A percentile compares a stretch with the other conserved stretches of the same genome.
phyloP scores from a whole-genome alignment of 2,888 invertebrate genomes.

The Protonemura montana region DNA sequence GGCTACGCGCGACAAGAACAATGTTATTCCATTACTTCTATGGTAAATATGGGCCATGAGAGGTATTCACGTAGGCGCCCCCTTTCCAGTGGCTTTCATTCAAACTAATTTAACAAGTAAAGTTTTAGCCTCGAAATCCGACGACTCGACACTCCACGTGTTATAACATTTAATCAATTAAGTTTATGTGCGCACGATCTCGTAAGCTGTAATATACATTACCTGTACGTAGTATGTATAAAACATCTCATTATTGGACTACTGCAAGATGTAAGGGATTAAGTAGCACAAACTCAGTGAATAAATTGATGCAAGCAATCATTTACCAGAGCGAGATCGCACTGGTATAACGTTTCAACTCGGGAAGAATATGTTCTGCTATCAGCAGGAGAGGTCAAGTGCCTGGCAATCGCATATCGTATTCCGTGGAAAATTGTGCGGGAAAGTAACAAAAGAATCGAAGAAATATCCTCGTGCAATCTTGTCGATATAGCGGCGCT shows the following conservation, averaged over 20 bases:
- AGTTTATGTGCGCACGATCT: not conserved
- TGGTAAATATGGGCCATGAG: not conserved
- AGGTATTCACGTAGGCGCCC: not conserved
- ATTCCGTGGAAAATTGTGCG: not conserved
- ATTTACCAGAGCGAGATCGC: too few species aligned
- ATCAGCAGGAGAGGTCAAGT: not conserved
- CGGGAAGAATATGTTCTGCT: too few species aligned
- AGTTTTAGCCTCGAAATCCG: not conserved
- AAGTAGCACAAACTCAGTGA: too few species aligned
- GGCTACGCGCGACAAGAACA: not conserved
- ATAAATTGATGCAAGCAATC: too few species aligned
- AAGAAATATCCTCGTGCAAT: not conserved
- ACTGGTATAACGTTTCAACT: too few species aligned
- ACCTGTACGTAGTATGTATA: too few species aligned
- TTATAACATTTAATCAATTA: not conserved
- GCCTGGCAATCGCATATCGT: not conserved
- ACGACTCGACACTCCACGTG: not conserved
- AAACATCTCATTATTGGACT: too few species aligned
- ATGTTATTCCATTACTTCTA: slow-evolving; percentile 7
- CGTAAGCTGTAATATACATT: not conserved
- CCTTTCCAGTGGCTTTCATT: not conserved
- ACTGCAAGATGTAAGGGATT: too few species aligned
- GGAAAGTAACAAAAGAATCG: not conserved
- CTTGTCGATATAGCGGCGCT: not conserved
- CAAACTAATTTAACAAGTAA: slow-evolving; percentile 7